A percentile compares a stretch with the other conserved stretches of the same genome.
Conservation (phyloP, 2,113 vertebrate genomes). For the Microtus oregoni region DNA sequence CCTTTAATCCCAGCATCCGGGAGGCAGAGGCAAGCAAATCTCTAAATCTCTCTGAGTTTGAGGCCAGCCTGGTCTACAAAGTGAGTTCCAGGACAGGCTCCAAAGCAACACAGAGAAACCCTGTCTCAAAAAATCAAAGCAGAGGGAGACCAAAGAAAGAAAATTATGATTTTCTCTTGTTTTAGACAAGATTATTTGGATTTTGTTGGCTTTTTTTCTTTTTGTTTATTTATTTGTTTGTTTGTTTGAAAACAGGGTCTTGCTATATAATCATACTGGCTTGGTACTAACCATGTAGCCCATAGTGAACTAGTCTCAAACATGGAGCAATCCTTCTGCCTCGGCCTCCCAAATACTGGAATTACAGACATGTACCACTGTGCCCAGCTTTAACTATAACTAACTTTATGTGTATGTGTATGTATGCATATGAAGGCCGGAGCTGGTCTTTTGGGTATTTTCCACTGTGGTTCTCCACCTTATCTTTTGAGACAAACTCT, state of each 20-base stretch:
- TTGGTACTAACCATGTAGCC: neutral
- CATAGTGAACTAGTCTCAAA: neutral
- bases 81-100: no score
- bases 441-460: no score
- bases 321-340: neutral
- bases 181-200: neutral
- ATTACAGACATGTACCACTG: neutral
- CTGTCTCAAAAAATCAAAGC: no score
- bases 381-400: neutral
- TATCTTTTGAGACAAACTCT: neutral
- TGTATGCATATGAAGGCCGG: neutral
- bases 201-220: neutral
- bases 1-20: neutral
- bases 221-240: neutral
- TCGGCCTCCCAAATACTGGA: neutral
- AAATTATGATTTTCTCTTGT: neutral
- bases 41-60: no score
- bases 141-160: neutral
- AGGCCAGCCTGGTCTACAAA: no score
- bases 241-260: neutral
- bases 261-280: neutral
- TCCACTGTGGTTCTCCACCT: neutral
- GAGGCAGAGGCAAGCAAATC: no score
- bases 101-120: no score
- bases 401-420: neutral